Base-by-base conservation (phyloP, 2,888 invertebrate genomes). In the Eubasilissa splendida region DNA sequence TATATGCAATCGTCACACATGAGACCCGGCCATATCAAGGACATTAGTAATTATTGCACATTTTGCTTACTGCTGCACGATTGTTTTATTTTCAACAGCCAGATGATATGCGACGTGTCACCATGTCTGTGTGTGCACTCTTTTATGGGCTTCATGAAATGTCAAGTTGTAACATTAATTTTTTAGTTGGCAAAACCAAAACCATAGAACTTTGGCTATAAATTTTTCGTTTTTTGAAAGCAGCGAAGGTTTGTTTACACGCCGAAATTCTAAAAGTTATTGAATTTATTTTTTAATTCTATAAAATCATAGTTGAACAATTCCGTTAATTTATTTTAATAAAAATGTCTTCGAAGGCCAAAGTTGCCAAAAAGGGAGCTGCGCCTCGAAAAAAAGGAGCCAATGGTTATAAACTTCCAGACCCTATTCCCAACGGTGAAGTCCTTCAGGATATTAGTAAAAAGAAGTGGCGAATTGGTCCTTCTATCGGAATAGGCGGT, bases 401-500 rank as follows among this genome's bases (percentile, higher is more conserved):
- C 0, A 89, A 88, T 86, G 90, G 90, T 11, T 91, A 91, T 84
- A 90, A 89, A 85, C 90, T 95, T 89, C 94, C 95, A 3, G 94
- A 94, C 84, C 93, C 93, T 14, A 92, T 96, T 84, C 93, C 95
- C 5, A 86, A 88, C 71, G 97, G 97, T 8, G 95, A 95, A 87
- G 88, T 96, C 77, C 89, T 99, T 59, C 92, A 91, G 59, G 97
- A 98, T 88, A 87, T 94, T 54, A 87, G 89, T 11, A 96, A 96
- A 86, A 94, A 94, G 83, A 91, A 94, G 86, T 99, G 98, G 98
- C 93, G 93, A 84, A 91, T 98, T 80, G 97, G 97, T 0, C 92
- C 93, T 12, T 95, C 97, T 0, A 96, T 98, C 82, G 98, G 98
- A 0, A 91, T 94, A 79, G 98, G 98, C 0, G 98, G 98, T 11